phyloP scores from a whole-genome alignment of 2,113 vertebrate species.

The Rhabdomys dilectus region DNA sequence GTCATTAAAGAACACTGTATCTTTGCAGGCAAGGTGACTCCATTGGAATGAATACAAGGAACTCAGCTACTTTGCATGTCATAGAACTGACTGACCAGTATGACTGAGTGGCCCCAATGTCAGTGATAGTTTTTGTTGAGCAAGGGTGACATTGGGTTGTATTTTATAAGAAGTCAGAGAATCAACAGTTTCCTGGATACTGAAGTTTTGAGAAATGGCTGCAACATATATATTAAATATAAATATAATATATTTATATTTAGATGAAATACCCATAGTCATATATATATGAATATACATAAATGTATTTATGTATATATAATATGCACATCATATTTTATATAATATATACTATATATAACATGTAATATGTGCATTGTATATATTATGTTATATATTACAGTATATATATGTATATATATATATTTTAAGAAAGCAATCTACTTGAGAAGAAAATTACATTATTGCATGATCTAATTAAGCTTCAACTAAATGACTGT shows the following conservation, averaged over 20 bases:
- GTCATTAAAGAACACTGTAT: not conserved
- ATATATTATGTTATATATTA: no score
- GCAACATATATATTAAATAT: not conserved
- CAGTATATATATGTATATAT: no score
- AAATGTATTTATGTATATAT: no score
- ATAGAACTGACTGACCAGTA: not conserved
- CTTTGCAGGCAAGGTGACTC: not conserved
- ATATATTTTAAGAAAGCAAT: not conserved
- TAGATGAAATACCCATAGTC: no score
- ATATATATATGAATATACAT: no score
- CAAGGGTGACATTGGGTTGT: not conserved
- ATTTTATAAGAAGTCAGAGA: slow-evolving; percentile 37
- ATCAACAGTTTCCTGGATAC: not conserved
- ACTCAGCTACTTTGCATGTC: not conserved
- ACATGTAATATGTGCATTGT: no score
- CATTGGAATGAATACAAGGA: not conserved
- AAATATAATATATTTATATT: no score
- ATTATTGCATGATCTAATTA: not conserved
- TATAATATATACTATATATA: no score
- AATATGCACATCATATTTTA: no score
- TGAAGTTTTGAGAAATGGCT: slow-evolving; percentile 17
- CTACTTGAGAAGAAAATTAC: not conserved
- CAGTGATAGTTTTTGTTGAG: not conserved
- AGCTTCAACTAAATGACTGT: slow-evolving; percentile 5
- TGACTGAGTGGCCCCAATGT: not conserved